Percentiles rank a stretch among this genome's conserved stretches.
These are phyloP conservation scores for Belgica antarctica DNA, from an alignment of 2,888 invertebrate species.

Conservation along the genomic window DNA sequence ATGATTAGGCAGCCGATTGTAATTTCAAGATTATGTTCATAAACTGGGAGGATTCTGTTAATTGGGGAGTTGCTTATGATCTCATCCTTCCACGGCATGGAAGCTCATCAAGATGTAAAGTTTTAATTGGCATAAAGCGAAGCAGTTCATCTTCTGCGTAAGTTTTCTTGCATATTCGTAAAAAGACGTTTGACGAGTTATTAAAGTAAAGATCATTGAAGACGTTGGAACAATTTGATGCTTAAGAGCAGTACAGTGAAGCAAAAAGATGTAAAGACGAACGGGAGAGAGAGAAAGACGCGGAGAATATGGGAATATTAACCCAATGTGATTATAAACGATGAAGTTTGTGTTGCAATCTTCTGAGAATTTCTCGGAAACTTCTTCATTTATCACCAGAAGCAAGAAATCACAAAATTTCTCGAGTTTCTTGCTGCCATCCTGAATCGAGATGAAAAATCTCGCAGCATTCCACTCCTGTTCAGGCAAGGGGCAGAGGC, in stretches of 20 bases:
- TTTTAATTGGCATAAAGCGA: slow-evolving; percentile 10
- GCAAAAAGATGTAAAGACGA: not conserved
- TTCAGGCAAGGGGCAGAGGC: too few species aligned
- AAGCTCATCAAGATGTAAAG: slow-evolving; percentile 4
- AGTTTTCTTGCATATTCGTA: too few species aligned
- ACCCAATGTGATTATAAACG: slow-evolving; percentile 1
- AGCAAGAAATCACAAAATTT: not conserved
- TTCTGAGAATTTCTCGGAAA: not conserved
- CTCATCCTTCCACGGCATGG: too few species aligned
- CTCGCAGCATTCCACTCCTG: not conserved
- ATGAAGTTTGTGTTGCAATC: not conserved
- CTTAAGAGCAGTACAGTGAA: too few species aligned
- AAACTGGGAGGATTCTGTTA: slow-evolving; percentile 1
- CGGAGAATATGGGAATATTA: not conserved
- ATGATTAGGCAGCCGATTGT: not conserved
- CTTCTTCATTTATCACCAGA: not conserved
- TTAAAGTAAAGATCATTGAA: not conserved
- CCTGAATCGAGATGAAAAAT: not conserved
- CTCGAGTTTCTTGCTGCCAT: not conserved
- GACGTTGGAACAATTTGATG: too few species aligned
- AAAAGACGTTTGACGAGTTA: too few species aligned
- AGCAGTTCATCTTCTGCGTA: too few species aligned
- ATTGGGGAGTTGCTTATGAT: not conserved
- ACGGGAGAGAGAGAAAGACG: not conserved
- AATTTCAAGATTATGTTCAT: not conserved